Evolutionary conservation across 2,888 invertebrate species (phyloP).

Genomic region (Polyommatus icarus): DNA sequence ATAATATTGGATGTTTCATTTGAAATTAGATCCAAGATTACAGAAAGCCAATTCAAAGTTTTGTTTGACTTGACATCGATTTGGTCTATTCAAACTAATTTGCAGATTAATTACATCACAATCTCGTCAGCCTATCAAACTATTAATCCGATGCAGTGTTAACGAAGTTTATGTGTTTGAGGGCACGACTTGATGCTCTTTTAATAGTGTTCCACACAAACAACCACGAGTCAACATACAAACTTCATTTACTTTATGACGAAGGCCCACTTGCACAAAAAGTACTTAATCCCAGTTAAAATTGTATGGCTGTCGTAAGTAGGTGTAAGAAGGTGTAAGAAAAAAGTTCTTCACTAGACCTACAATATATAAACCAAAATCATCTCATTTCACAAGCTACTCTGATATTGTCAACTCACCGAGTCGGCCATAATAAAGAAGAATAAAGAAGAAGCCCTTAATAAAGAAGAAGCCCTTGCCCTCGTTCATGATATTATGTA

Average conservation of each 20-base stretch:
- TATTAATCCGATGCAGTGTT: conserved; percentile 25
- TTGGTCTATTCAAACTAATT: not conserved
- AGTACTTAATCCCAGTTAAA: not conserved
- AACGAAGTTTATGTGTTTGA: conserved; percentile 6
- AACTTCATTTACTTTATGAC: conserved; percentile 38
- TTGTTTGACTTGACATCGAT: conserved; percentile 15
- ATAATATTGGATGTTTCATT: not conserved
- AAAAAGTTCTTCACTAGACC: no score
- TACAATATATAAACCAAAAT: no score
- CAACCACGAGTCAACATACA: conserved; percentile 46
- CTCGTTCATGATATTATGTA: no score
- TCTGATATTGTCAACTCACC: no score
- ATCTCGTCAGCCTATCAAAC: conserved; percentile 16
- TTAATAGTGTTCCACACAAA: conserved; percentile 54
- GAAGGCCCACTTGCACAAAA: not conserved
- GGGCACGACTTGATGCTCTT: conserved; percentile 45
- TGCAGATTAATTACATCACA: conserved; percentile 11
- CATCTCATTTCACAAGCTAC: no score
- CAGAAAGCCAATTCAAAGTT: not conserved
- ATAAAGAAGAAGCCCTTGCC: no score
- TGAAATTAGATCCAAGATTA: not conserved
- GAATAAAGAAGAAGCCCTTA: no score
- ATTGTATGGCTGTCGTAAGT: not conserved
- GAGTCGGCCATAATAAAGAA: no score
- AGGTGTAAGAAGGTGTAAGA: no score